These are phyloP conservation scores for Murina feae DNA, from an alignment of 2,113 vertebrate genomes.

Conservation along the genomic window DNA sequence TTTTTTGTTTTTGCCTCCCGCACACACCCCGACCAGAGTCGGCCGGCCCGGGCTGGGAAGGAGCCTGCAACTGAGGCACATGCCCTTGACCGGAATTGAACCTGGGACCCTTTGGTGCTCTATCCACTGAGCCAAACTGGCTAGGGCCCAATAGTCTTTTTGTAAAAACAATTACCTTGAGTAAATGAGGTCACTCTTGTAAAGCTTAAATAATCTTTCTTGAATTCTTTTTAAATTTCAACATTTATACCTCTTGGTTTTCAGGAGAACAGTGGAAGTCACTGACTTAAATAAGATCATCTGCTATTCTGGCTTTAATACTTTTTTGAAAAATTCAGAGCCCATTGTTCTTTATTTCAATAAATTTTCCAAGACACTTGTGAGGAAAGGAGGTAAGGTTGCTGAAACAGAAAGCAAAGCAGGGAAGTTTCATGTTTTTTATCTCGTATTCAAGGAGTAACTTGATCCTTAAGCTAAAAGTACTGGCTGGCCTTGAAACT, in stretches of 20 bases:
- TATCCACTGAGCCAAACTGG: too few relatives aligned
- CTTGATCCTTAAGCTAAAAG: slow-evolving; percentile 41
- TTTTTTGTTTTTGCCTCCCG: not conserved
- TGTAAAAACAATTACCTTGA: slow-evolving; percentile 29
- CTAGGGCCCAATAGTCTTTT: not conserved
- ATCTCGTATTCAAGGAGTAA: not conserved
- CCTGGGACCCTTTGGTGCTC: too few relatives aligned
- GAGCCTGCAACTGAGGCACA: too few relatives aligned
- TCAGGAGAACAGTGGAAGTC: slow-evolving; percentile 3
- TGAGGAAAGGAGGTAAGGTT: not conserved
- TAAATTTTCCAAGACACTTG: slow-evolving; percentile 14
- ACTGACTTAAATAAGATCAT: slow-evolving; percentile 21
- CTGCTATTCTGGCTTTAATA: not conserved
- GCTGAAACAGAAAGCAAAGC: not conserved
- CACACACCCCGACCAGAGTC: too few relatives aligned
- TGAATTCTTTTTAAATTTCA: slow-evolving; percentile 57
- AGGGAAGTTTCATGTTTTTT: slow-evolving; percentile 31
- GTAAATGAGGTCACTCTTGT: slow-evolving; percentile 5
- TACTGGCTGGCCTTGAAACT: slow-evolving; percentile 10
- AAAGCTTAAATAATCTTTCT: slow-evolving; percentile 41
- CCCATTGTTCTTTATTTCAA: slow-evolving; percentile 16
- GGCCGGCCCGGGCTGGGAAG: too few relatives aligned
- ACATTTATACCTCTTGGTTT: slow-evolving; percentile 30
- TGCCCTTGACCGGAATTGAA: too few relatives aligned
- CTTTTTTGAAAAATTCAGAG: slow-evolving; percentile 35